Evolutionary conservation across 1,140 invertebrate genomes (phyloP).

Genomic region (Drosophila navojoa): DNA sequence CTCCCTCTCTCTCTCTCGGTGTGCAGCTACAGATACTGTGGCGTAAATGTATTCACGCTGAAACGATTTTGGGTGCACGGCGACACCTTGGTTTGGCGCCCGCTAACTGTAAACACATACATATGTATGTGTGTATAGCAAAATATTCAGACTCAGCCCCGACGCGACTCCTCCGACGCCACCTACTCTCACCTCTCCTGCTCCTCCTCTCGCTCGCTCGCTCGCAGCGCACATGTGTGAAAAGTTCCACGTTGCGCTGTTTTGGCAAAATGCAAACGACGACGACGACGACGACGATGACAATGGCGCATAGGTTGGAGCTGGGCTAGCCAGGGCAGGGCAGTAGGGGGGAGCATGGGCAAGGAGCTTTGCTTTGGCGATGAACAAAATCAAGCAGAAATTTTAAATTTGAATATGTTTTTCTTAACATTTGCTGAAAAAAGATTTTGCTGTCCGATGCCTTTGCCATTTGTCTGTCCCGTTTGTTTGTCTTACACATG

Average conservation of each 20-base stretch:
- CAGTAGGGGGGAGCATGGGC: neutral
- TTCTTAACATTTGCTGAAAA: constrained; percentile 45
- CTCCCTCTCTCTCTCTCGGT: neutral
- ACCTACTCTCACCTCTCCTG: neutral
- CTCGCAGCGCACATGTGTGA: constrained; percentile 62
- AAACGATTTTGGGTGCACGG: constrained; percentile 80
- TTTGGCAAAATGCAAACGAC: constrained; percentile 77
- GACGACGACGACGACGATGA: constrained; percentile 53
- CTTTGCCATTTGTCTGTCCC: constrained; percentile 34
- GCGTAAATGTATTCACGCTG: constrained; percentile 78
- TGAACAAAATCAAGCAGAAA: constrained; percentile 67
- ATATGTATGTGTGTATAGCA: constrained; percentile 53
- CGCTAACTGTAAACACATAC: constrained; percentile 80
- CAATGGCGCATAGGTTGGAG: constrained; percentile 5
- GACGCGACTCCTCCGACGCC: neutral
- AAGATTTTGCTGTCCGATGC: constrained; percentile 32
- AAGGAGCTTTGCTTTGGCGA: neutral
- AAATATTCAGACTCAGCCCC: constrained; percentile 11
- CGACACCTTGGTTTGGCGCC: constrained; percentile 81
- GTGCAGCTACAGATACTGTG: constrained; percentile 31
- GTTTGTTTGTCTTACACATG: constrained; percentile 70
- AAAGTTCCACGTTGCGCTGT: constrained; percentile 76
- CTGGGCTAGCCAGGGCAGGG: no score
- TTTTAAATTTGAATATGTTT: constrained; percentile 81
- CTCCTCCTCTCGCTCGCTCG: constrained; percentile 2